A percentile compares a stretch with the other conserved stretches of the same genome.
These are phyloP conservation scores for Salarias fasciatus DNA, from an alignment of 2,797 vertebrate genomes.

Conservation along the genomic window DNA sequence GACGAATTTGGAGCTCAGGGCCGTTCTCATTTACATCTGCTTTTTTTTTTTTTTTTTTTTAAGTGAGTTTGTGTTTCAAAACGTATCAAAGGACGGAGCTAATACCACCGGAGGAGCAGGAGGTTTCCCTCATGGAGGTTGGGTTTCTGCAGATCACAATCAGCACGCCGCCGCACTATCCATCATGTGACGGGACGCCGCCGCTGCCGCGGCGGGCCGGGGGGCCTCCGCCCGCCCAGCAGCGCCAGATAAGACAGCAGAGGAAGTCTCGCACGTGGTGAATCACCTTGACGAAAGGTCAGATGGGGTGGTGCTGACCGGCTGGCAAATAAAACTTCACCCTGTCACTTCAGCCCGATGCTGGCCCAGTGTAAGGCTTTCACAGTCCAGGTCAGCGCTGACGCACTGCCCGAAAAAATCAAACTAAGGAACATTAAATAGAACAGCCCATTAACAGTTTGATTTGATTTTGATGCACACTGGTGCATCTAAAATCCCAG, in stretches of 20 bases:
- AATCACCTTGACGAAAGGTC: slow-evolving; percentile 45
- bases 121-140: slow-evolving; percentile 40
- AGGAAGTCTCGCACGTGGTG: slow-evolving; percentile 36
- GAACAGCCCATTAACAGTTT: too few relatives aligned
- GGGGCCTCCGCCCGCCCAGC: slow-evolving; percentile 40
- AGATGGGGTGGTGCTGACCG: slow-evolving; percentile 12
- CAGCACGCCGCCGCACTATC: slow-evolving; percentile 39
- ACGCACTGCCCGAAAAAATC: too few relatives aligned
- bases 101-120: slow-evolving; percentile 39
- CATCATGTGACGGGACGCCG: slow-evolving; percentile 44
- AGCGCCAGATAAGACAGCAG: slow-evolving; percentile 48
- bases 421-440: too few relatives aligned
- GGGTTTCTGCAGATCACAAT: slow-evolving; percentile 28
- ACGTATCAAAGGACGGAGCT: slow-evolving; percentile 43
- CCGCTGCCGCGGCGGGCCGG: slow-evolving; percentile 21
- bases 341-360: neutral
- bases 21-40: slow-evolving; percentile 35
- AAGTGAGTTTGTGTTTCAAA: slow-evolving; percentile 38
- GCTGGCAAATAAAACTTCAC: slow-evolving; percentile 44
- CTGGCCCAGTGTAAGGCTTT: too few relatives aligned
- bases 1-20: slow-evolving; percentile 51
- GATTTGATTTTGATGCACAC: too few relatives aligned
- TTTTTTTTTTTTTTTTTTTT: too few relatives aligned
- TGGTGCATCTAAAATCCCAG: too few relatives aligned
- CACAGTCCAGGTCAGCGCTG: too few relatives aligned